Conservation (phyloP, 2,113 vertebrate genomes). For the Ciconia stormi region DNA sequence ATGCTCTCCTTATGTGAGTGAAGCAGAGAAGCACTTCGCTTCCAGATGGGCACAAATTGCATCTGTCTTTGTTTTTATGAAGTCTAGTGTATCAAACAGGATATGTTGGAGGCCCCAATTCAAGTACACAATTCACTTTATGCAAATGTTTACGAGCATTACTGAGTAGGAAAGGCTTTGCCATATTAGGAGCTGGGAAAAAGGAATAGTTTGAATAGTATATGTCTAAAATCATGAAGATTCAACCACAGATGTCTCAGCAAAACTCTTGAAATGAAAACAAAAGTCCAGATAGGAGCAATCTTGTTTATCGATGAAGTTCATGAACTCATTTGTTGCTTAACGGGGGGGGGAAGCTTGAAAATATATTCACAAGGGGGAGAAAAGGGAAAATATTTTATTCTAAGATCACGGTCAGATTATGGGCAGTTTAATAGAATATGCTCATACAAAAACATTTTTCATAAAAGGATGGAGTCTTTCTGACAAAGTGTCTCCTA, state of each 20-base stretch:
- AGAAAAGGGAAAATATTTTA: neutral
- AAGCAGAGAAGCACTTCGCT: neutral
- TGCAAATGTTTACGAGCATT: constrained; percentile 53
- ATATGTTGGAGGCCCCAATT: constrained; percentile 11
- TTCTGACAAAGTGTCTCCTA: neutral
- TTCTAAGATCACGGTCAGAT: neutral
- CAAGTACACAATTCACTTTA: constrained; percentile 48
- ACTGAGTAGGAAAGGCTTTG: constrained; percentile 4
- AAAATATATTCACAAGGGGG: neutral
- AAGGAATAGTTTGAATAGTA: neutral
- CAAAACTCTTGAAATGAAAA: constrained; percentile 34
- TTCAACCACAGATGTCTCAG: constrained; percentile 28
- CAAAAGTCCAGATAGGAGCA: neutral
- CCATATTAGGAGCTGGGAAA: constrained; percentile 26
- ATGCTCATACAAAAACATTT: neutral
- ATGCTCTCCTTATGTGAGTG: neutral
- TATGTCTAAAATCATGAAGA: neutral
- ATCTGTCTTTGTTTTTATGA: constrained; percentile 43
- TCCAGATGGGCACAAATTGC: neutral
- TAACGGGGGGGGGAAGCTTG: neutral
- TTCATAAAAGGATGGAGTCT: neutral
- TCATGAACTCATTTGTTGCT: constrained; percentile 24
- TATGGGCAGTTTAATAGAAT: neutral
- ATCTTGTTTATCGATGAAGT: constrained; percentile 19
- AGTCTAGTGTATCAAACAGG: constrained; percentile 45